These are phyloP conservation scores for Palaemon carinicauda DNA, from an alignment of 1,140 invertebrate species.

Conservation along the genomic window DNA sequence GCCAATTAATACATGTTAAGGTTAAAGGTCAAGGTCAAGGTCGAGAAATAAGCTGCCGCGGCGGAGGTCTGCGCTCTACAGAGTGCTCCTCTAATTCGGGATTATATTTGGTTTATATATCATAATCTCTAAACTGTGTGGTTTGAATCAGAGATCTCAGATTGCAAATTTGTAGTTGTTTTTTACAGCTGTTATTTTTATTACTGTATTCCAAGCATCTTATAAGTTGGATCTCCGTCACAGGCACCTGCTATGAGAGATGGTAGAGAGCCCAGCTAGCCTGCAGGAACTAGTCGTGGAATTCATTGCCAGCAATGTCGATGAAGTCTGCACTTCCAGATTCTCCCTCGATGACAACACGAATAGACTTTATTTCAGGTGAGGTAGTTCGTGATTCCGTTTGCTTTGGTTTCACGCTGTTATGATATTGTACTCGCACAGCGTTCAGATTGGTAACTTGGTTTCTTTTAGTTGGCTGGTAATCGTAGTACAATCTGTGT, in stretches of 20 bases:
- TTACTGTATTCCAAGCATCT: not conserved
- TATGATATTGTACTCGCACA: no score
- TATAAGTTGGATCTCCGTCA: not conserved
- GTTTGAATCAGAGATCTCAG: no score
- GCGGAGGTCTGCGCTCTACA: no score
- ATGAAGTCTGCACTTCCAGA: conserved; percentile 36
- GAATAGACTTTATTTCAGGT: conserved; percentile 40
- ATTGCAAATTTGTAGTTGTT: not conserved
- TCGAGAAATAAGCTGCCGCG: no score
- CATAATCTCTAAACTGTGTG: no score
- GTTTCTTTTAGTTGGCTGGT: not conserved
- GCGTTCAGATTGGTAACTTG: not conserved
- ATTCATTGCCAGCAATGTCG: conserved; percentile 47
- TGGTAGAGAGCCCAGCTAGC: conserved; percentile 47
- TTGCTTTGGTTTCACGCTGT: not conserved
- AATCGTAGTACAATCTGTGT: no score
- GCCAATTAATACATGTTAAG: no score
- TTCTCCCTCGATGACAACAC: conserved; percentile 11
- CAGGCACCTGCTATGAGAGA: conserved; percentile 39
- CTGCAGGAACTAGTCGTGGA: conserved; percentile 49
- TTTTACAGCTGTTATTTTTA: not conserved
- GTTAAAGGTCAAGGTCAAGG: no score
- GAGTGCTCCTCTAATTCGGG: no score
- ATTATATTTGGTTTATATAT: no score
- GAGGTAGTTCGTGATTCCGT: not conserved